Conservation (phyloP, 2,888 invertebrate genomes). For the Bugulina stolonifera region DNA sequence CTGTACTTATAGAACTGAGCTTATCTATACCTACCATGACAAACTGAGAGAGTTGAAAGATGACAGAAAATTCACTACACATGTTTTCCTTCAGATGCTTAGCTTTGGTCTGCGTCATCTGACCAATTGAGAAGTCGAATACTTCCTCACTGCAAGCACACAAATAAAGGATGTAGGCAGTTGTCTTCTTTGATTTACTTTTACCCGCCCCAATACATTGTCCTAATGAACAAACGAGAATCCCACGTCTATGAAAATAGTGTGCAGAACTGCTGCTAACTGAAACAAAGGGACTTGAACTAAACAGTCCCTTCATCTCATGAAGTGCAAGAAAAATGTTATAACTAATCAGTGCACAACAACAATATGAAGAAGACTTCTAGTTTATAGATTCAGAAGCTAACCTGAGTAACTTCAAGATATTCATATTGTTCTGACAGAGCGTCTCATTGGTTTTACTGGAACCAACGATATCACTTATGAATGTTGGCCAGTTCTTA, state of each 20-base stretch:
- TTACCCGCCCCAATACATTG: too few relatives aligned
- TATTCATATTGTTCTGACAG: slow-evolving; percentile 99
- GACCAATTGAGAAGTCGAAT: slow-evolving; percentile 96
- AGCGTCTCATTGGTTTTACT: slow-evolving; percentile 97
- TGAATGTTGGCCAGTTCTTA: slow-evolving; percentile 98
- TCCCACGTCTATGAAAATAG: too few relatives aligned
- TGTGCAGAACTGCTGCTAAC: too few relatives aligned
- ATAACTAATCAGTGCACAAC: too few relatives aligned
- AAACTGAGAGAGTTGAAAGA: slow-evolving; percentile 94
- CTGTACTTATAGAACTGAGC: too few relatives aligned
- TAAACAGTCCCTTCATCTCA: too few relatives aligned
- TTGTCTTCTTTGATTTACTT: too few relatives aligned
- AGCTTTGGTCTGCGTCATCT: slow-evolving; percentile 97
- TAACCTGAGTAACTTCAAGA: slow-evolving; percentile 79
- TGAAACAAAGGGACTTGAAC: too few relatives aligned
- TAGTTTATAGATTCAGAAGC: too few relatives aligned
- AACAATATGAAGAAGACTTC: too few relatives aligned
- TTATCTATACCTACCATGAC: slow-evolving; percentile 67
- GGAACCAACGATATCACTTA: slow-evolving; percentile 96
- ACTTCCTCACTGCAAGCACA: slow-evolving; percentile 75
- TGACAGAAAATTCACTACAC: slow-evolving; percentile 98
- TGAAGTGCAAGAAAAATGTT: too few relatives aligned
- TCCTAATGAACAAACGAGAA: too few relatives aligned
- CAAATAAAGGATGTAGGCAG: not conserved
- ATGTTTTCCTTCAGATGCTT: slow-evolving; percentile 98